Evolutionary conservation across 2,113 vertebrate species (phyloP), one percentile per base, ranked within the genome.

Genomic region (Tyto alba): DNA sequence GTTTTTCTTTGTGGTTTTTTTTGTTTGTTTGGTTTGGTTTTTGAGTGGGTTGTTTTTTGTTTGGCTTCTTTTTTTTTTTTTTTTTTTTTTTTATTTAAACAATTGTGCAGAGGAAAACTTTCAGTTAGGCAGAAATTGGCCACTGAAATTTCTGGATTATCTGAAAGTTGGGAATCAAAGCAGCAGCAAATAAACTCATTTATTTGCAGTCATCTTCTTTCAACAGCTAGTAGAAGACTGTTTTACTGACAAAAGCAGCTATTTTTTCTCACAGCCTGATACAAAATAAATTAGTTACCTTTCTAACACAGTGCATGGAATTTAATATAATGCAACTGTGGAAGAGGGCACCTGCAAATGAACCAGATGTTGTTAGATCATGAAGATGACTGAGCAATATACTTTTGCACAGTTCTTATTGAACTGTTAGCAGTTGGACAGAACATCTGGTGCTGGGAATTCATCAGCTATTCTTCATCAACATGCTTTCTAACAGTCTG

Each of bases 391-490:
- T 77, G 78, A 84, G 67, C n/a, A 77, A 79, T 48, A 64, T 60
- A 93, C 92, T 48, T 90, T 45, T 82, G 57, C 76, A 73, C 4
- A 4, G 82, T 69, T 72, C 55, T 92, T 87, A 77, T 84, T 92
- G 32, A 53, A 77, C 60, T 69, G 78, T 75, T 66, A 93, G 64
- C 92, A 85, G 85, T 95, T 94, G 64, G 68, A 91, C 89, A 91
- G 71, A 96, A 95, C 94, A 97, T 91, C 88, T 96, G 91, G 90
- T 79, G 36, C 59, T 89, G 88, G 87, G 85, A 97, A 91, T 96
- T 82, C 74, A 92, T 79, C 77, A 90, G n/a, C 53, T 92, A 71
- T 92, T 95, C 68, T 78, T 96, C 88, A 85, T 80, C 77, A 96
- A 29, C 60, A 63, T 6, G 3, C 83, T 97, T 95, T 85, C 87